Base-by-base conservation (phyloP, 1,140 invertebrate genomes). In the Procambarus virginalis region DNA sequence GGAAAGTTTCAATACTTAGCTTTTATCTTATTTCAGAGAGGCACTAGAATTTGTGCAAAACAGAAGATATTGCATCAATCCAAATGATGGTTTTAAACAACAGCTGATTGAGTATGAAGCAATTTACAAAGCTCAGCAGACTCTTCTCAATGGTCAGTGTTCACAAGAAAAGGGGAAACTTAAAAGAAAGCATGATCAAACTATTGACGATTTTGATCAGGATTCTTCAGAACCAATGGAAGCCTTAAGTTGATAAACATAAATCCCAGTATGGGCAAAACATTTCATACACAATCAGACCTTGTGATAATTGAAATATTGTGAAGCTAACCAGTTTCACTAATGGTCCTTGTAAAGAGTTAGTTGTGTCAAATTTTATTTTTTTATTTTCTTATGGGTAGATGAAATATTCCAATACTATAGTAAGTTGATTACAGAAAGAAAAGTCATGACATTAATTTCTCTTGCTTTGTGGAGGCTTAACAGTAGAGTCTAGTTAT, bases 21-120 rank as follows among this genome's bases (percentile, higher is more conserved):
- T 14, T 76, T 78, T 48, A 6, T 51, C 46, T 51, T 4, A 76
- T 55, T 89, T 83, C 64, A 89, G 88, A 60, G 88, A 89, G 48
- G 88, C 88, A 68, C 76, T 89, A 77, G 88, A 89, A 51, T 89
- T 89, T 89, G 88, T 89, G 10, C 88, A 89, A 55, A 89, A 89
- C 60, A 83, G 88, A 70, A 83, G 88, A 84, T 89, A 89, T 55
- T 89, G 88, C 58, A 89, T 89, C 55, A 89, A 89, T 70, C 88
- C 88, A n/a, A 89, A 89, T 79, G 88, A 89, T 79, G 81, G 88
- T 8, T 89, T 89, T 64, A 89, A 89, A 22, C 88, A 89, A 70
- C 88, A 89, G 75, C 82, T 89, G 2, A 83, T 83, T 51, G 88
- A 89, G 58, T 89, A 89, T 79, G 88, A 89, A 64, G 88, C 88